Evolutionary conservation across 2,888 invertebrate species (phyloP).

Genomic region (Camptogramma bilineatum): DNA sequence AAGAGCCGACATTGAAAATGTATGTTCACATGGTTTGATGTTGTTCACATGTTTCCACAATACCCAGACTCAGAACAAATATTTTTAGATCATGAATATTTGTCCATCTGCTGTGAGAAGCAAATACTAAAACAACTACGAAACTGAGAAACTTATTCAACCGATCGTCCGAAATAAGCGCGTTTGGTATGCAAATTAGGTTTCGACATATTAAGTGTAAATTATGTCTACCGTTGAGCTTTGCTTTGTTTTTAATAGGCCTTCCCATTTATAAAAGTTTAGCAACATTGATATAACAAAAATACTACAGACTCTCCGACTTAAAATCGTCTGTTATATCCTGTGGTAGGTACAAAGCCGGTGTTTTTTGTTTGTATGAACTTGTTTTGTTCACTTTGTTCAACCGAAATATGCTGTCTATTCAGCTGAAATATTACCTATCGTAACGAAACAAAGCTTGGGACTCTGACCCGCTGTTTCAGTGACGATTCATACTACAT

Average conservation of each 20-base stretch:
- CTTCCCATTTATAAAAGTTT: not conserved
- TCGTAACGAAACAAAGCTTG: constrained; percentile 10
- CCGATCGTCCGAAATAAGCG: too few species aligned
- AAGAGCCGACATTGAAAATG: constrained; percentile 9
- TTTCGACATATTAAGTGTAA: too few species aligned
- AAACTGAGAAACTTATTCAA: too few species aligned
- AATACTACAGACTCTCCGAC: not conserved
- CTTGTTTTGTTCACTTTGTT: constrained; percentile 19
- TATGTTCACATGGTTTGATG: not conserved
- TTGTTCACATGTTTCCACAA: too few species aligned
- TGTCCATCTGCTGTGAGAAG: too few species aligned
- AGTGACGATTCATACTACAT: not conserved
- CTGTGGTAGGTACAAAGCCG: not conserved
- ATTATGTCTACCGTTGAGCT: too few species aligned
- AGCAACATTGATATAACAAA: not conserved
- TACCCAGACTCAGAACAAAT: too few species aligned
- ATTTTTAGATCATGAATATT: too few species aligned
- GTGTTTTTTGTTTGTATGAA: constrained; percentile 18
- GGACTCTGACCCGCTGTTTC: not conserved
- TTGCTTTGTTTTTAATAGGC: not conserved
- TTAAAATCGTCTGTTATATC: not conserved
- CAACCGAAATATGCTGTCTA: constrained; percentile 15
- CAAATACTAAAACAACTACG: too few species aligned
- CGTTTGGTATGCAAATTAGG: too few species aligned
- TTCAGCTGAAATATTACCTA: constrained; percentile 20